Percentiles rank a stretch among this genome's conserved stretches.
phyloP scores from a whole-genome alignment of 2,888 invertebrate genomes.

The Sminthurinus aureus region DNA sequence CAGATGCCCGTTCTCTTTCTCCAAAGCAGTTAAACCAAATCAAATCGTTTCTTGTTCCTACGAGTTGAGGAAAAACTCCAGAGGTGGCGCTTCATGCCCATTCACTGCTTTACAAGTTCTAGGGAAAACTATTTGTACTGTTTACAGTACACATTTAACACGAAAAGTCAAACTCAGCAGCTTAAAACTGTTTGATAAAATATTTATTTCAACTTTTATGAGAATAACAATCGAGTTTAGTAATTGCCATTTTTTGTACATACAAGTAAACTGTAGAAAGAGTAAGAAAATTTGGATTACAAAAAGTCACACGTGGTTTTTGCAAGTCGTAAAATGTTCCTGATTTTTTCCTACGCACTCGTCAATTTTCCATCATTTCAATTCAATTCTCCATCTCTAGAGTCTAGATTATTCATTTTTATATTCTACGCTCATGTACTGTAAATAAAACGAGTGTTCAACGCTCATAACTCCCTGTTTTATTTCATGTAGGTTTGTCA shows the following conservation, averaged over 20 bases:
- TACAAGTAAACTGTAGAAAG: background rate
- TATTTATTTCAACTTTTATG: too few relatives aligned
- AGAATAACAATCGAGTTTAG: too few relatives aligned
- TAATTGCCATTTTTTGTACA: background rate
- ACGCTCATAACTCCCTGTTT: too few relatives aligned
- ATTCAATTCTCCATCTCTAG: background rate
- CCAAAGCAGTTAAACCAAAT: background rate
- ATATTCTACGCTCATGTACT: background rate
- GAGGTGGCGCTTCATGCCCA: too few relatives aligned
- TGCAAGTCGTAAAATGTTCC: slow-evolving; percentile 20
- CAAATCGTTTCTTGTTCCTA: background rate
- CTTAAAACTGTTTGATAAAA: too few relatives aligned
- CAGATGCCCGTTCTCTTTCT: background rate
- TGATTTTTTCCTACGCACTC: background rate
- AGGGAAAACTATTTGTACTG: too few relatives aligned
- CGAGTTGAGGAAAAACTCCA: background rate
- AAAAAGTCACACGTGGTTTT: slow-evolving; percentile 25
- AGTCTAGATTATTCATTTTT: background rate
- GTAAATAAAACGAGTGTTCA: background rate
- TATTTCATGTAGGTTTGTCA: too few relatives aligned
- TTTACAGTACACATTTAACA: too few relatives aligned
- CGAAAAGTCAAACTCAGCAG: too few relatives aligned
- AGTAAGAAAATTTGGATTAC: slow-evolving; percentile 1
- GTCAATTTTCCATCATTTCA: too few relatives aligned
- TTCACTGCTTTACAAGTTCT: too few relatives aligned